Base-by-base conservation (phyloP, 2,797 vertebrate genomes). In the Ctenopoma kingsleyae region DNA sequence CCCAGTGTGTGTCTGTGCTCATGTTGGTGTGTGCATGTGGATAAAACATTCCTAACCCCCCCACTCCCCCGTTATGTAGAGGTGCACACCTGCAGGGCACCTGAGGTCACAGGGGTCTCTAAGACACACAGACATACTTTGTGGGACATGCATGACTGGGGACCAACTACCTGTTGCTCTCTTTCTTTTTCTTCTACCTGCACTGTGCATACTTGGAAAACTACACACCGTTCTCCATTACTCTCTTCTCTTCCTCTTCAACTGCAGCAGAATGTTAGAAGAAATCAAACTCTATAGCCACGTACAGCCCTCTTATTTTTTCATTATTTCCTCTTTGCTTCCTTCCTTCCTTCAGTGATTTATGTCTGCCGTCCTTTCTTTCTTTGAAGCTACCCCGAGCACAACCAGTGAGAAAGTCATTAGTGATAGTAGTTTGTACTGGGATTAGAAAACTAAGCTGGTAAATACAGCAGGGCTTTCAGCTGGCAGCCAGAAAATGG, bases 1-100 rank as follows among this genome's bases (percentile, higher is more conserved):
- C 70, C 59, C 67, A 60, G 83, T 80, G 46, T 74, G 62, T 68
- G 75, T 78, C 63, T 40, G 36, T 35, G 25, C 48, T 47, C 61
- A 68, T 32, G 41, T 51, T 22, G 53, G 77, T 55, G 60, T 57
- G 62, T 66, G 69, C 38, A 43, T 49, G 67, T 63, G 71, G 65
- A 80, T 76, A 69, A 75, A 84, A 76, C 83, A 80, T 81, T 84
- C 79, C 82, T 84, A 69, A 67, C 77, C 78, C 70, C 76, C 25
- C 12, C 9, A 2, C 35, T 16, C 40, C 15, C 43, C 43, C 8
- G 55, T 77, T 77, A 70, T 47, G 82, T 62, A 67, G 80, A 73
- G 73, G 67, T n/a, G 62, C 89, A 91, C 87, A 91, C 89, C 91
- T 91, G 90, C 87, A 86, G 88, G 85, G 87, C 80, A 87, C 89